These are phyloP conservation scores for Carabus problematicus DNA, from an alignment of 2,888 invertebrate genomes.

Conservation along the genomic window DNA sequence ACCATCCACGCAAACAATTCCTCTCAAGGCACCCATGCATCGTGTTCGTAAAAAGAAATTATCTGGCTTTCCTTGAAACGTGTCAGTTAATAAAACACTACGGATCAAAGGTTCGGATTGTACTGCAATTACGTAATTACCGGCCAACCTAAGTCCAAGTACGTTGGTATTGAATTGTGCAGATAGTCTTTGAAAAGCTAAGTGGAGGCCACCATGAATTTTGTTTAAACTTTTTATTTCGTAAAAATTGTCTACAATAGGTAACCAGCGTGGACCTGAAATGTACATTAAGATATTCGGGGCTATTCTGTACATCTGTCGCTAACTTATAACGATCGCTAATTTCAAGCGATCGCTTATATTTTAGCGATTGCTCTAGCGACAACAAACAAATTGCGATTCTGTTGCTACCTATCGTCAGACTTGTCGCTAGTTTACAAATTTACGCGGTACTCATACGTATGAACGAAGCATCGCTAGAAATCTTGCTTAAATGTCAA, in stretches of 20 bases:
- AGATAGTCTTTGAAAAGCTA: constrained; percentile 61
- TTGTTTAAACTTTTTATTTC: constrained; percentile 54
- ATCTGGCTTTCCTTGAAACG: constrained; percentile 71
- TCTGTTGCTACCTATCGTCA: no score
- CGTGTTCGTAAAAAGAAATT: constrained; percentile 69
- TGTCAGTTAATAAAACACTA: constrained; percentile 64
- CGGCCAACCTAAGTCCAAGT: constrained; percentile 66
- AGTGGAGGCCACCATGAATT: constrained; percentile 62
- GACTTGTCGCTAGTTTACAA: no score
- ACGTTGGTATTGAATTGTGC: constrained; percentile 62
- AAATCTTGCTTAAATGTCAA: no score
- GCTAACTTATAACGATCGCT: no score
- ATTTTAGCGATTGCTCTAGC: no score
- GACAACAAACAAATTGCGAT: no score
- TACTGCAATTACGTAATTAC: constrained; percentile 63
- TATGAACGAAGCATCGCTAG: no score
- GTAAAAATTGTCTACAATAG: constrained; percentile 58
- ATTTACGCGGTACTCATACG: no score
- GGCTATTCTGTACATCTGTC: no score
- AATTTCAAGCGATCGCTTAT: no score
- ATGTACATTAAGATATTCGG: background rate
- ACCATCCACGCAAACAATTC: constrained; percentile 75
- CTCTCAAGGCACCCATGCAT: constrained; percentile 68
- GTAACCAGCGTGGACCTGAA: constrained; percentile 61
- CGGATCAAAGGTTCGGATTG: constrained; percentile 63